Evolutionary conservation across 53 echinoderm and acorn worm species (phyloP).

Genomic region (Hippasteria phrygiana): DNA sequence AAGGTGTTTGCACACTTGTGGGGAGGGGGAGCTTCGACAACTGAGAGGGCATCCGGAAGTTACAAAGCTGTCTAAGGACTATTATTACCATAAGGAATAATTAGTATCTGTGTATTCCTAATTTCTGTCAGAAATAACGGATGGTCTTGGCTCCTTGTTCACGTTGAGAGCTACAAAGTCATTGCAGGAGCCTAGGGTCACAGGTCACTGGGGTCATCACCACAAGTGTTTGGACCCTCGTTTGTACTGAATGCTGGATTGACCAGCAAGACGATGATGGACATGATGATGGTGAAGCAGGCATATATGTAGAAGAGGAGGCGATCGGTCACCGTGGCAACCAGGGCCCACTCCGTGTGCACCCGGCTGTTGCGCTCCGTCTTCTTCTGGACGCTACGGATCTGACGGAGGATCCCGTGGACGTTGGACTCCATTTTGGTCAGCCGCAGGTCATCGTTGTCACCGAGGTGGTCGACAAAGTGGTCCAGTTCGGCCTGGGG

Average conservation of each 20-base stretch:
- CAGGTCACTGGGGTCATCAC: not conserved
- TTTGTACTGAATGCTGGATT: conserved; percentile 58
- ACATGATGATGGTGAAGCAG: conserved; percentile 84
- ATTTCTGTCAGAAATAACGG: not conserved
- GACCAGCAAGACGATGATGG: conserved; percentile 78
- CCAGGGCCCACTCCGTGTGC: conserved; percentile 89
- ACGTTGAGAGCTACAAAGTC: not conserved
- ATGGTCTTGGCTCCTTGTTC: too few relatives aligned
- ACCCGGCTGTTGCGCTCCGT: conserved; percentile 65
- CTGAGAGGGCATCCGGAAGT: too few relatives aligned
- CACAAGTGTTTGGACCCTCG: not conserved
- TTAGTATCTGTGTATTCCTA: too few relatives aligned
- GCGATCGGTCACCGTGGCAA: conserved; percentile 94
- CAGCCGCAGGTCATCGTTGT: conserved; percentile 71
- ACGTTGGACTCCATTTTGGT: conserved; percentile 84
- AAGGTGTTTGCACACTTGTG: too few relatives aligned
- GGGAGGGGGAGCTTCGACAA: too few relatives aligned
- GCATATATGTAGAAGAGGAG: conserved; percentile 93
- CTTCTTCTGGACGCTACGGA: conserved; percentile 73
- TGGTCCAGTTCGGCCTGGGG: conserved; percentile 74
- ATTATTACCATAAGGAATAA: too few relatives aligned
- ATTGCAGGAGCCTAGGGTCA: not conserved
- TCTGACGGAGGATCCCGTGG: conserved; percentile 81
- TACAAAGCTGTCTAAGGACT: too few relatives aligned
- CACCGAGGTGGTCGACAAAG: conserved; percentile 83